Evolutionary conservation across 2,113 vertebrate genomes (phyloP), one percentile per base, ranked within the genome.

Genomic region (Excalfactoria chinensis): DNA sequence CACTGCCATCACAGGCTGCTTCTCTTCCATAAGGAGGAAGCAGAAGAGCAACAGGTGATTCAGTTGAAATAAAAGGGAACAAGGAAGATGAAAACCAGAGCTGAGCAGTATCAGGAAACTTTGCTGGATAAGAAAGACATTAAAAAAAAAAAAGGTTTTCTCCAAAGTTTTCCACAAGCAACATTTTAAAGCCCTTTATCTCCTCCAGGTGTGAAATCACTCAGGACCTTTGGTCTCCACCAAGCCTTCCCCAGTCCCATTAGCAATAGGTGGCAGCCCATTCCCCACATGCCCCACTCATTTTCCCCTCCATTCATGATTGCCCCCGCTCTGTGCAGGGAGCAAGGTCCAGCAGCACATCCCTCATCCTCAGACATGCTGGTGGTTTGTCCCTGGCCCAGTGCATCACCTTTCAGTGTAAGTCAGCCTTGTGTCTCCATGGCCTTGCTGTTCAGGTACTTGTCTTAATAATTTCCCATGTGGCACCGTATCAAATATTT

Each of bases 401-500:
- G 40, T 43, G 19, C 44, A 87, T 89, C 6, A 1, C 51, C 77
- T 71, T 84, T 51, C 66, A 88, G 37, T 2, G 0, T 32, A 40
- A 49, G 72, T 56, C 68, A 73, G 21, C 22, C 35, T 26, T 13
- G 4, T 58, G 26, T 82, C 70, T 51, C 59, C 73, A 30, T 41
- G 25, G 44, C 58, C 30, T 72, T 70, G 71, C 56, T 77, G 49
- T 68, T 89, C 69, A 77, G 85, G 68, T 87, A 74, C 55, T 93
- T 77, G 56, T 59, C 79, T 80, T 91, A 81, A 86, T 86, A 91
- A 95, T 94, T 91, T 92, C 93, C 92, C 88, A 86, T 3, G 0
- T 90, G 88, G 69, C 62, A 34, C 58, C 55, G 53, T 86, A 92
- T 86, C 84, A 94, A 93, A 93, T 84, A 75, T 58, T 86, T 85